These are phyloP conservation scores for Acronicta alni DNA, from an alignment of 2,888 invertebrate genomes.

Conservation along the genomic window DNA sequence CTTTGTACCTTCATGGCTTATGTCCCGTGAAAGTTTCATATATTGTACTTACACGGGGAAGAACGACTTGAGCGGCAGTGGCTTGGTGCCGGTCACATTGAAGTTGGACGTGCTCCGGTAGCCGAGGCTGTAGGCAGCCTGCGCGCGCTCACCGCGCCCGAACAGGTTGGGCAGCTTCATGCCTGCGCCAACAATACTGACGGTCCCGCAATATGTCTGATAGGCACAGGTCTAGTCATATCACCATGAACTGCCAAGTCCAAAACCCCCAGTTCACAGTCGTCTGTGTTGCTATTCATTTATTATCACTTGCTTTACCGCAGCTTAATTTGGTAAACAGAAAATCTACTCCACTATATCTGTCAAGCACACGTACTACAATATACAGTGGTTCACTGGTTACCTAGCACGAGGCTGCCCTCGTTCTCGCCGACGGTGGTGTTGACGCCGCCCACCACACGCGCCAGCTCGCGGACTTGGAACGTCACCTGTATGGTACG, in stretches of 20 bases:
- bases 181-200: constrained; percentile 71
- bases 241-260: too few relatives aligned
- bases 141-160: constrained; percentile 95
- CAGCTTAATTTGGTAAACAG: too few relatives aligned
- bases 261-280: too few relatives aligned
- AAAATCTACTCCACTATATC: too few relatives aligned
- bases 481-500: constrained; percentile 92
- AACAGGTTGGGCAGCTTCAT: constrained; percentile 94
- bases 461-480: constrained; percentile 94
- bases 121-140: constrained; percentile 96
- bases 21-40: neutral
- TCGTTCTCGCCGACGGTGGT: constrained; percentile 97
- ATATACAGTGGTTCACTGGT: neutral
- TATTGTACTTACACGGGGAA: constrained; percentile 90
- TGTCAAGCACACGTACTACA: too few relatives aligned
- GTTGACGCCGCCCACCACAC: constrained; percentile 95
- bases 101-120: constrained; percentile 95
- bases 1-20: too few relatives aligned
- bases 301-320: too few relatives aligned
- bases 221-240: too few relatives aligned
- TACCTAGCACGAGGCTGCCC: constrained; percentile 93
- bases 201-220: too few relatives aligned
- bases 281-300: too few relatives aligned
- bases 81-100: constrained; percentile 94
- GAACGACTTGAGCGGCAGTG: constrained; percentile 92